Base-by-base conservation (phyloP, 2,797 vertebrate genomes). In the Bradypus variegatus region DNA sequence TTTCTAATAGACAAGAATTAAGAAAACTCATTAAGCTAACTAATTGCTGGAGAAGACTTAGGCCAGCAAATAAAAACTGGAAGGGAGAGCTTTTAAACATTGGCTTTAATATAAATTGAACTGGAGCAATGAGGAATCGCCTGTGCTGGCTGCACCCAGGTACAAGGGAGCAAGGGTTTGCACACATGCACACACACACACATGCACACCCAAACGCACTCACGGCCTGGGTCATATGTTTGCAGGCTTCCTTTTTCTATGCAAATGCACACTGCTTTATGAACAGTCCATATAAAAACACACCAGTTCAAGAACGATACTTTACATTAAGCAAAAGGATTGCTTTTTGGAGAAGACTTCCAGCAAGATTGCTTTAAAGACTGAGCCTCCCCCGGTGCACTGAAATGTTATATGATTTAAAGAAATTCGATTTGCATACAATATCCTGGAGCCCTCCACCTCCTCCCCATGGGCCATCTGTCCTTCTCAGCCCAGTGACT, bases 1-100 rank as follows among this genome's bases (percentile, higher is more conserved):
- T 77, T 65, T 12, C 78, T 83, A 88, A 0, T 0, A 67, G 1
- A 33, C 0, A 1, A 72, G 69, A 85, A 23, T 33, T 75, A 1
- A 1, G 93, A 53, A 89, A 82, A 27, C 77, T 92, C 93, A 79
- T 86, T 86, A 86, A 76, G 58, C 91, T 91, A 85, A 89, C 58
- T 78, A 86, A 88, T 50, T 70, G 82, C 76, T 89, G 38, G 8
- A 2, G 70, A 86, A 82, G 92, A 75, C 38, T 1, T 1, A 8
- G 76, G 45, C 55, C 77, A 73, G 77, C 64, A 58, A 65, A 91
- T 15, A 21, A 50, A 31, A 65, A 12, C 65, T 2, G 86, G 45
- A 41, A 58, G 31, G 45, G 33, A 29, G 41, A 67, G n/a, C 38
- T 70, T 60, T 38, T 29, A 21, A 64, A 75, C 29, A 6, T 18